A percentile compares a stretch with the other conserved stretches of the same genome.
These are phyloP conservation scores for Dascillus cervinus DNA, from an alignment of 2,888 invertebrate genomes.

Conservation along the genomic window DNA sequence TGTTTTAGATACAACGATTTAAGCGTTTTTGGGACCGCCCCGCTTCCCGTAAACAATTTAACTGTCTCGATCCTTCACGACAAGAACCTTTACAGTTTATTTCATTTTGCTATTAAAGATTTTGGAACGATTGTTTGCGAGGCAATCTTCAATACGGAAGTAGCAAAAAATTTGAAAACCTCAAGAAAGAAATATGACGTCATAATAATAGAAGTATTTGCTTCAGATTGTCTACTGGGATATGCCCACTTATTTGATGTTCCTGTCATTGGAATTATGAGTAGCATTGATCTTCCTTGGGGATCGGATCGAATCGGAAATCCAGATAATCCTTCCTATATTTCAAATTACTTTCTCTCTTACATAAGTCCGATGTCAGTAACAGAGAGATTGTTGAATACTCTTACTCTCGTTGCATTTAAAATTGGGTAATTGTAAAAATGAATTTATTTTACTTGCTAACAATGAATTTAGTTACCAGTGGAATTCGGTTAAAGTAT, in stretches of 20 bases:
- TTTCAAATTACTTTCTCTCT: constrained; percentile 46
- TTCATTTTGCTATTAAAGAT: constrained; percentile 6
- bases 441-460: neutral
- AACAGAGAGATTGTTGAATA: constrained; percentile 45
- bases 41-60: constrained; percentile 7
- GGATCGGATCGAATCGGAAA: constrained; percentile 47
- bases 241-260: constrained; percentile 47
- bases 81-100: neutral
- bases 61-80: constrained; percentile 4
- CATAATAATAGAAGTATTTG: constrained; percentile 49
- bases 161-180: constrained; percentile 20
- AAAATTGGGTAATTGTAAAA: constrained; percentile 9
- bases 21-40: constrained; percentile 4
- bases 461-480: constrained; percentile 14
- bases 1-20: constrained; percentile 11
- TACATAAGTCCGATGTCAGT: constrained; percentile 46
- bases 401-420: constrained; percentile 26
- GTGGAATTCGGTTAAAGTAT: constrained; percentile 5
- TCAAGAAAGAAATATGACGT: constrained; percentile 47
- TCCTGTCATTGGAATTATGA: constrained; percentile 48
- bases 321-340: constrained; percentile 48
- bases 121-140: constrained; percentile 21
- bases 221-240: constrained; percentile 50
- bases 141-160: constrained; percentile 15
- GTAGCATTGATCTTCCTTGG: constrained; percentile 49